Evolutionary conservation across 1,140 invertebrate genomes (phyloP).

Genomic region (Drosophila persimilis): DNA sequence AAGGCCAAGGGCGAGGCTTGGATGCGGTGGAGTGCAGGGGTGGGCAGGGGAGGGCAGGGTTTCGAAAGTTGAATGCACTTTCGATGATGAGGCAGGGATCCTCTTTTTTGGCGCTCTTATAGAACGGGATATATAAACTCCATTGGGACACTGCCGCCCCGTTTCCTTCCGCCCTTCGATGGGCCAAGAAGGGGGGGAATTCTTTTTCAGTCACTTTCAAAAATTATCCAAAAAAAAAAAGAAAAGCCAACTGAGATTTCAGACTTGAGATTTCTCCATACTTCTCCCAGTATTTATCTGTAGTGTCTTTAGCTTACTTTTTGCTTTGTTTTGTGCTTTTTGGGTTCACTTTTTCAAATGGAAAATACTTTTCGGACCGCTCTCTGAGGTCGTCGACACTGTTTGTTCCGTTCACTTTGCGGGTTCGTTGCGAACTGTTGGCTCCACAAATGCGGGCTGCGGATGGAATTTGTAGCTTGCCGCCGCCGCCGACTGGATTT

Average conservation of each 20-base stretch:
- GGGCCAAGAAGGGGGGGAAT: no score
- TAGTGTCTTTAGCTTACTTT: constrained; percentile 48
- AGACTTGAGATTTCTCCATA: no score
- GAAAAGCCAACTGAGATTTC: no score
- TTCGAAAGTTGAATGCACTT: constrained; percentile 68
- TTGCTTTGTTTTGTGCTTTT: constrained; percentile 25
- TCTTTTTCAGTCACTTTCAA: no score
- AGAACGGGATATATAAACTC: no score
- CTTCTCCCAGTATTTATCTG: no score
- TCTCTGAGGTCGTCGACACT: constrained; percentile 67
- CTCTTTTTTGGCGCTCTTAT: no score
- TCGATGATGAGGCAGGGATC: constrained; percentile 14
- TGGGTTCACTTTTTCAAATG: constrained; percentile 39
- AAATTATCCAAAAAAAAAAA: no score
- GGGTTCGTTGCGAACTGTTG: constrained; percentile 72
- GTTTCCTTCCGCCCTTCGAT: no score
- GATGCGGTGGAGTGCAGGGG: no score
- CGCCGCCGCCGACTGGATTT: constrained; percentile 62
- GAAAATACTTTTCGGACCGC: constrained; percentile 29
- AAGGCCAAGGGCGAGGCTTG: constrained; percentile 64
- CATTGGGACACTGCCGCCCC: no score
- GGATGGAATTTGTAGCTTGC: constrained; percentile 54
- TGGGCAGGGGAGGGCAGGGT: neutral
- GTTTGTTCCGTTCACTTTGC: constrained; percentile 69
- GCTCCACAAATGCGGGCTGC: constrained; percentile 50